Evolutionary conservation across 2,797 vertebrate species (phyloP).

Genomic region (Cynopterus sphinx): DNA sequence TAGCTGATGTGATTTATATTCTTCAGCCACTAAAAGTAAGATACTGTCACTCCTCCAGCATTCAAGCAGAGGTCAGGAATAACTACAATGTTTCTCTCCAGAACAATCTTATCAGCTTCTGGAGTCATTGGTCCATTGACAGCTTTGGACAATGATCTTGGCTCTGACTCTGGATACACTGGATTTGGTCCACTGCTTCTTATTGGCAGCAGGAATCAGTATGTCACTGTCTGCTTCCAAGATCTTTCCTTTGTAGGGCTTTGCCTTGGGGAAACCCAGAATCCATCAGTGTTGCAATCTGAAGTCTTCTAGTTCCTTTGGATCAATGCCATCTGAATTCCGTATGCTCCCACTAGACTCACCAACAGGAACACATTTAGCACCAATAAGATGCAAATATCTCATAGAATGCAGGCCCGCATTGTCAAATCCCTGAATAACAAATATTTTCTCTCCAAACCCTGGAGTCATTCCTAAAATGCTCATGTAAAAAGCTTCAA

Average conservation of each 20-base stretch:
- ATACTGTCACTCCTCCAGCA: slow-evolving; percentile 96
- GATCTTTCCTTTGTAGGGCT: slow-evolving; percentile 92
- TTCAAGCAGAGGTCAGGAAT: slow-evolving; percentile 99
- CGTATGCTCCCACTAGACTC: slow-evolving; percentile 93
- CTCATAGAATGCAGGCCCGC: too few species aligned
- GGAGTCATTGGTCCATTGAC: slow-evolving; percentile 99
- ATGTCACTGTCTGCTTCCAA: slow-evolving; percentile 95
- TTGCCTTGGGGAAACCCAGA: slow-evolving; percentile 94
- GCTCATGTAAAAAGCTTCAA: slow-evolving; percentile 71
- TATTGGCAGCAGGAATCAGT: slow-evolving; percentile 94
- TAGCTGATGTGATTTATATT: slow-evolving; percentile 98
- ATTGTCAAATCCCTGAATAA: too few species aligned
- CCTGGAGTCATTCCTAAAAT: too few species aligned
- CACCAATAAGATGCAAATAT: slow-evolving; percentile 74
- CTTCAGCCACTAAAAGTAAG: slow-evolving; percentile 96
- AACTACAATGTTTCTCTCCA: slow-evolving; percentile 97
- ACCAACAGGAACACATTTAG: slow-evolving; percentile 94
- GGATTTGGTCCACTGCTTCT: slow-evolving; percentile 94
- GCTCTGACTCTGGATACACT: slow-evolving; percentile 94
- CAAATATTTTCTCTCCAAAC: too few species aligned
- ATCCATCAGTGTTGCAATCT: slow-evolving; percentile 97
- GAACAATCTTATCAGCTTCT: slow-evolving; percentile 97
- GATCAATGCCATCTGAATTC: slow-evolving; percentile 96
- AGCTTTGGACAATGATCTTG: slow-evolving; percentile 99
- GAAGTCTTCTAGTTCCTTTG: slow-evolving; percentile 97